Percentiles rank a stretch among this genome's conserved stretches.
Evolutionary conservation across 2,113 vertebrate species (phyloP).

Genomic region (Sterna hirundo): DNA sequence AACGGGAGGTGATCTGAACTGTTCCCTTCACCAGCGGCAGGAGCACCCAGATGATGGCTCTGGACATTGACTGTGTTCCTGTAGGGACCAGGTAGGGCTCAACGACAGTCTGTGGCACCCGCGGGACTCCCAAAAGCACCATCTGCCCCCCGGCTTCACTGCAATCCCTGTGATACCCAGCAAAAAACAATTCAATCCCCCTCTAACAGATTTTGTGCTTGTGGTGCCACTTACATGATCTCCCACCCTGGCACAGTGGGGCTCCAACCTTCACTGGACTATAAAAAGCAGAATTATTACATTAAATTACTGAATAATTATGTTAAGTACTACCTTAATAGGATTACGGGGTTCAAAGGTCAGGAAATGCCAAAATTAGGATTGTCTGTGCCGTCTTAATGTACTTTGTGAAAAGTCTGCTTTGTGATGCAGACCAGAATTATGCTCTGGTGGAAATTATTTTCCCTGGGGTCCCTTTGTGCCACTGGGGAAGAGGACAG

Average conservation of each 20-base stretch:
- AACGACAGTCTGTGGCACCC: rapidly evolving
- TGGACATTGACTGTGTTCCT: rapidly evolving
- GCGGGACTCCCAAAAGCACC: neutral
- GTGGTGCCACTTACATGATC: neutral
- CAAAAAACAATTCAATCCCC: neutral
- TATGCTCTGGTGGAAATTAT: neutral
- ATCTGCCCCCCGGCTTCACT: neutral
- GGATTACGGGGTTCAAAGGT: conserved; percentile 54
- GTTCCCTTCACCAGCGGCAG: rapidly evolving
- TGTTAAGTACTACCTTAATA: conserved; percentile 25
- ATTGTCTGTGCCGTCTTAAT: neutral
- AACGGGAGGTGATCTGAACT: rapidly evolving
- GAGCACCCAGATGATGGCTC: neutral
- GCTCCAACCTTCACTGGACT: neutral
- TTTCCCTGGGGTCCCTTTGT: neutral
- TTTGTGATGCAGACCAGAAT: neutral
- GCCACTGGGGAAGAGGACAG: neutral
- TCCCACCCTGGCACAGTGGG: neutral
- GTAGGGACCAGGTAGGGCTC: neutral
- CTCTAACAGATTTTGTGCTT: neutral
- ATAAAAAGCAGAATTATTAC: conserved; percentile 6
- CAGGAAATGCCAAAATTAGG: conserved; percentile 41
- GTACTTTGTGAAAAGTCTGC: neutral
- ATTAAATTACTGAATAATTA: conserved; percentile 12
- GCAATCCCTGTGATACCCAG: neutral